Evolutionary conservation across 2,888 invertebrate species (phyloP), one percentile per base, ranked within the genome.

Genomic region (Ichneumoninae sp.): DNA sequence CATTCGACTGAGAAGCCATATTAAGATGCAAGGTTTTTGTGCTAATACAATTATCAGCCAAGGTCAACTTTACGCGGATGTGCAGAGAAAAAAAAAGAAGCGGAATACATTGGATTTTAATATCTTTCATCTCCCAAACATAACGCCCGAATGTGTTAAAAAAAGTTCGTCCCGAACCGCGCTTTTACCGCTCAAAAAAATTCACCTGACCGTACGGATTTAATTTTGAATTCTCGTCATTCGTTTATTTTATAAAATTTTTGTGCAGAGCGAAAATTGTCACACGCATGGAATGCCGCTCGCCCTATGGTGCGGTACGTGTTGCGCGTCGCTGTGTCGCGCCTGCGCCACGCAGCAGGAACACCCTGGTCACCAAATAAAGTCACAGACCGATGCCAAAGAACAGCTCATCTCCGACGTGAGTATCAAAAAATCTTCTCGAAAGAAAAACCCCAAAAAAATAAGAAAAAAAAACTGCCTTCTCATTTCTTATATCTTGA

Each of bases 261-360:
- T 71, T 36, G 91, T 89, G 40, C 87, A 94, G 93, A 93, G 94
- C 87, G 96, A 96, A 93, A 96, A 96, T 92, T 96, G 96, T 93
- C 95, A 95, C 93, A 96, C 96, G 86, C 96, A 96, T 92, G 96
- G 96, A 87, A 96, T 96, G 96, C 96, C 96, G 74, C 94, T 96
- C 89, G 95, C 96, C 33, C 94, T 96, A 83, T 97, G 96, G 96
- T 97, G 97, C 93, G 95, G 95, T 89, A 95, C 95, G 81, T 96
- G 96, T 92, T 95, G 95, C 88, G 94, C 94, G 81, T 94, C 95
- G 85, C 94, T 96, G 47, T 96, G 96, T 91, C 95, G 96, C 86
- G 96, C 96, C 36, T 97, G 96, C 92, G 96, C 96, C 65, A 95
- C 95, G 30, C 95, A 95, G 57, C 95, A 95, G 86, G 96, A 96